Conservation (phyloP, 2,797 vertebrate genomes). For the Melanotaenia boesemani region DNA sequence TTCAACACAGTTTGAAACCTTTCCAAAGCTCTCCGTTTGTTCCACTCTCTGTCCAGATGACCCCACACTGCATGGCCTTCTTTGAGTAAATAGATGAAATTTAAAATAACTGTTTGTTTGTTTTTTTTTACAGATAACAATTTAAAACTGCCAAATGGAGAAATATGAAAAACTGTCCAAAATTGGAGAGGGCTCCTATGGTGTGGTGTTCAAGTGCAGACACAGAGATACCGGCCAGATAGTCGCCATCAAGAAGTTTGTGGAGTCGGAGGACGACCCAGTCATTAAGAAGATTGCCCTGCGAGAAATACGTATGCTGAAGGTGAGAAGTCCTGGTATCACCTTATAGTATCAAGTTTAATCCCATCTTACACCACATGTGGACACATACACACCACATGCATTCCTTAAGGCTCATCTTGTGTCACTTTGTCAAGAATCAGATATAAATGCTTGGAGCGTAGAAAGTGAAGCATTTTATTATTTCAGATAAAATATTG, state of each 20-base stretch:
- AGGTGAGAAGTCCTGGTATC: conserved; percentile 77
- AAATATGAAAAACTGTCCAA: conserved; percentile 92
- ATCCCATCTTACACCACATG: conserved; percentile 7
- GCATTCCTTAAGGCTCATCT: background rate
- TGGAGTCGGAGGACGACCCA: conserved; percentile 91
- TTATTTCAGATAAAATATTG: no score
- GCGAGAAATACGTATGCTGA: conserved; percentile 90
- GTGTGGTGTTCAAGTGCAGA: conserved; percentile 92
- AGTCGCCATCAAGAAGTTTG: conserved; percentile 92
- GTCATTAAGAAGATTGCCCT: conserved; percentile 91
- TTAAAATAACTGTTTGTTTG: background rate
- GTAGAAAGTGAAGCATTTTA: no score
- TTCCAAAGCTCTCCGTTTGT: no score
- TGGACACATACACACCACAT: background rate
- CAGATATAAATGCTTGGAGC: no score
- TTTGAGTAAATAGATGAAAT: no score
- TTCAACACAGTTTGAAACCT: no score
- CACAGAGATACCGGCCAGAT: conserved; percentile 88
- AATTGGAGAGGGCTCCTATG: conserved; percentile 91
- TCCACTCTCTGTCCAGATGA: no score
- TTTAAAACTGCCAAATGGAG: conserved; percentile 79
- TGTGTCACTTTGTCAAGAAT: background rate
- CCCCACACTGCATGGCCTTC: no score
- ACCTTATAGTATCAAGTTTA: conserved; percentile 15
- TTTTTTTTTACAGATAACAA: conserved; percentile 36